Evolutionary conservation across 2,797 vertebrate species (phyloP).

Genomic region (Lateolabrax maculatus): DNA sequence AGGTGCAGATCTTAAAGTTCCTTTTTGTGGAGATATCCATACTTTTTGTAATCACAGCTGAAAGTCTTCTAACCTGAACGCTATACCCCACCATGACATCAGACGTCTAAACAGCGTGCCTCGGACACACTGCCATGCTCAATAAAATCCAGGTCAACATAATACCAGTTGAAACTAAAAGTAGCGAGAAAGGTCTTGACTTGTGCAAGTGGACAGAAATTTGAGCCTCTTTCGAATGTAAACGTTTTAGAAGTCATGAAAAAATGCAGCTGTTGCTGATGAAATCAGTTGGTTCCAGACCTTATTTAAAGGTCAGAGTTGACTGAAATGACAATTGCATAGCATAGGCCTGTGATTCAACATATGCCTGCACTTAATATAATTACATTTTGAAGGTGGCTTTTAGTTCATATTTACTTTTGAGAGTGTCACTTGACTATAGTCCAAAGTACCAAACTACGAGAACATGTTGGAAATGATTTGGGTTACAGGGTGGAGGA

Average conservation of each 20-base stretch:
- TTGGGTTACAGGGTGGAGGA: slow-evolving; percentile 56
- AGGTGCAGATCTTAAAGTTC: slow-evolving; percentile 40
- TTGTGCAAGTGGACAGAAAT: slow-evolving; percentile 76
- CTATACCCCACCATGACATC: slow-evolving; percentile 55
- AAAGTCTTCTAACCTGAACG: slow-evolving; percentile 48
- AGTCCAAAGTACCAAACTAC: slow-evolving; percentile 68
- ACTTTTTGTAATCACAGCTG: slow-evolving; percentile 52
- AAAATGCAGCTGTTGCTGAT: slow-evolving; percentile 79
- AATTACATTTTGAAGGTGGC: slow-evolving; percentile 82
- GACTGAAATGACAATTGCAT: slow-evolving; percentile 78
- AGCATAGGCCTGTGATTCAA: slow-evolving; percentile 71
- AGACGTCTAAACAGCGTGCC: slow-evolving; percentile 50
- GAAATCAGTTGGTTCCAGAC: slow-evolving; percentile 82
- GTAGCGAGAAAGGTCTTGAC: slow-evolving; percentile 70
- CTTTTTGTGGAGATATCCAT: slow-evolving; percentile 28
- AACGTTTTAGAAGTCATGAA: slow-evolving; percentile 77
- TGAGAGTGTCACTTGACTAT: slow-evolving; percentile 68
- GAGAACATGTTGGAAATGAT: slow-evolving; percentile 71
- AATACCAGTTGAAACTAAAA: slow-evolving; percentile 74
- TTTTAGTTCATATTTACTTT: slow-evolving; percentile 84
- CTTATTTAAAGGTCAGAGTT: slow-evolving; percentile 80
- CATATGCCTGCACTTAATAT: slow-evolving; percentile 87
- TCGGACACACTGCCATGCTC: slow-evolving; percentile 70
- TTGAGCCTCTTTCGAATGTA: slow-evolving; percentile 71
- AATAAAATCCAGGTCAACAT: slow-evolving; percentile 79